Base-by-base conservation (phyloP, 30 jellyfish, hydroid and myxozoan species). In the Sanderia malayensis region DNA sequence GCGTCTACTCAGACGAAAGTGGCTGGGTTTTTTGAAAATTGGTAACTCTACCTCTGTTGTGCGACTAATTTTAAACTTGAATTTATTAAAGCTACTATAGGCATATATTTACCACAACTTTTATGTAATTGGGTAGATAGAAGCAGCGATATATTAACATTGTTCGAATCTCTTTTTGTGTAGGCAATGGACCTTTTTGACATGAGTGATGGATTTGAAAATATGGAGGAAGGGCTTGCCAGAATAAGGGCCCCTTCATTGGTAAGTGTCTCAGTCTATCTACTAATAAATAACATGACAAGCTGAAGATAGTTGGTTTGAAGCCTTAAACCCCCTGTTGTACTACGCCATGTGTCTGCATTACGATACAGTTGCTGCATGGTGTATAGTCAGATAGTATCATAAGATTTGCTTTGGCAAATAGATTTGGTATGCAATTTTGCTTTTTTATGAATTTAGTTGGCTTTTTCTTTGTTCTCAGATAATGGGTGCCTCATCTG, bases 401-500 rank as follows among this genome's bases (percentile, higher is more conserved):
- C n/a, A n/a, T n/a, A n/a, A n/a, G n/a, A n/a, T n/a, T n/a, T n/a
- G n/a, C n/a, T n/a, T n/a, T n/a, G n/a, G n/a, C n/a, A n/a, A n/a
- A n/a, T n/a, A n/a, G n/a, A n/a, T n/a, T n/a, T n/a, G n/a, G n/a
- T n/a, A n/a, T n/a, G n/a, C n/a, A n/a, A n/a, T n/a, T n/a, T n/a
- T n/a, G n/a, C n/a, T n/a, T n/a, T n/a, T n/a, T n/a, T n/a, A n/a
- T n/a, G n/a, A n/a, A n/a, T n/a, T n/a, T n/a, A n/a, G n/a, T n/a
- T n/a, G n/a, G n/a, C n/a, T n/a, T n/a, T n/a, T n/a, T n/a, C n/a
- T 33, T 74, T 22, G 18, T 29, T 76, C 55, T 4, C 45, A 88
- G 97, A 67, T 88, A 19, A 71, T 88, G 94, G 97, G 97, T 4
- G 93, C 97, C 9, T 80, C 97, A 2, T 88, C 97, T 22, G 97